Conservation (phyloP, 2,113 vertebrate species). For the Xyliphius kryptos region DNA sequence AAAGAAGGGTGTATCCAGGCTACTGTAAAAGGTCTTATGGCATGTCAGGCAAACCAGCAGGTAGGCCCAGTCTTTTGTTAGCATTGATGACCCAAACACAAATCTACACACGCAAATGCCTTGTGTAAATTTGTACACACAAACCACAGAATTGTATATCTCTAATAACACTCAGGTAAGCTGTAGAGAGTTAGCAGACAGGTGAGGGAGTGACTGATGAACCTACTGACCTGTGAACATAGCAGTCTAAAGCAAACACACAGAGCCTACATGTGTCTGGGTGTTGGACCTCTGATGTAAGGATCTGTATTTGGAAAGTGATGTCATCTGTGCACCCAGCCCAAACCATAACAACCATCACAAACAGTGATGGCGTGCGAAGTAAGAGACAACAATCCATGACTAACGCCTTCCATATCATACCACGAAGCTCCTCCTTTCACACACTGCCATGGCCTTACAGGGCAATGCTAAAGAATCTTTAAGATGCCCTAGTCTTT, state of each 20-base stretch:
- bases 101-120: too few relatives aligned
- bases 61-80: too few relatives aligned
- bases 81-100: background rate
- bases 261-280: slow-evolving; percentile 36
- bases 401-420: slow-evolving; percentile 26
- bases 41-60: too few relatives aligned
- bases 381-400: slow-evolving; percentile 16
- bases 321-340: slow-evolving; percentile 49
- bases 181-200: slow-evolving; percentile 8
- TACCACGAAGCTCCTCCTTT: slow-evolving; percentile 27
- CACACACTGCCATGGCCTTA: slow-evolving; percentile 11
- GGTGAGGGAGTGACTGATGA: slow-evolving; percentile 22
- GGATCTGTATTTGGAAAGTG: slow-evolving; percentile 50
- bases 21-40: too few relatives aligned
- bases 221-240: slow-evolving; percentile 39
- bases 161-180: background rate
- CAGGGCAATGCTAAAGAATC: slow-evolving; percentile 12
- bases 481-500: background rate
- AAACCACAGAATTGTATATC: background rate
- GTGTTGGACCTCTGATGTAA: slow-evolving; percentile 32
- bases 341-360: slow-evolving; percentile 40
- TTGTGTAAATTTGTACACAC: too few relatives aligned
- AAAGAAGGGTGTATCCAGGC: too few relatives aligned
- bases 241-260: slow-evolving; percentile 37
- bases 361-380: slow-evolving; percentile 39